Percentiles rank a stretch among this genome's conserved stretches.
Conservation (phyloP, 2,888 invertebrate species). For the Gasteruption jaculator region DNA sequence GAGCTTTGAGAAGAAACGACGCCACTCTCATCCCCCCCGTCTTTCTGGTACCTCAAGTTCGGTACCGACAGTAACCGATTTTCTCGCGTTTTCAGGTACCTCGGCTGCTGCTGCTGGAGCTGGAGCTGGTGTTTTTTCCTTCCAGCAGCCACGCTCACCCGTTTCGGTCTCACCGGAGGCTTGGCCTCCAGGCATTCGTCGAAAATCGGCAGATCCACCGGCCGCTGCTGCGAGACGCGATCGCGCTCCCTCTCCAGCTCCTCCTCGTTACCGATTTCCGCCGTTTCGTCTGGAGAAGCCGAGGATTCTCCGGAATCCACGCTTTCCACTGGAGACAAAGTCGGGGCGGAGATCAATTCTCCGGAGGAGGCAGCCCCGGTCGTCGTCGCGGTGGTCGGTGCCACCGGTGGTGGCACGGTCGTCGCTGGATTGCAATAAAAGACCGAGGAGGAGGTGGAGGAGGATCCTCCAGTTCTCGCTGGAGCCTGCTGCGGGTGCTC, state of each 20-base stretch:
- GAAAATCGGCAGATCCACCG: slow-evolving; percentile 63
- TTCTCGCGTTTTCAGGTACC: slow-evolving; percentile 57
- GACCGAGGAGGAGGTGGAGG: slow-evolving; percentile 23
- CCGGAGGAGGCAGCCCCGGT: too few relatives aligned
- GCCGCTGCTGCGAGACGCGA: slow-evolving; percentile 48
- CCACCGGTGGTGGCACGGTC: slow-evolving; percentile 22
- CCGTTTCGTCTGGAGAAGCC: slow-evolving; percentile 45
- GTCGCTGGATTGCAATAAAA: slow-evolving; percentile 37
- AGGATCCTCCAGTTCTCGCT: slow-evolving; percentile 15
- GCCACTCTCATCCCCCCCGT: slow-evolving; percentile 46
- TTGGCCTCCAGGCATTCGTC: slow-evolving; percentile 53
- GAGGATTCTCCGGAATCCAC: slow-evolving; percentile 45
- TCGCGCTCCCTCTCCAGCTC: slow-evolving; percentile 11
- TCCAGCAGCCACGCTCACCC: too few relatives aligned
- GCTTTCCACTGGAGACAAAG: slow-evolving; percentile 40
- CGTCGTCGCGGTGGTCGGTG: slow-evolving; percentile 29
- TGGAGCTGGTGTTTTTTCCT: too few relatives aligned
- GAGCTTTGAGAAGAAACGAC: slow-evolving; percentile 57
- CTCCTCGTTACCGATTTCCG: slow-evolving; percentile 14
- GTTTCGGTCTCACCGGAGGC: too few relatives aligned
- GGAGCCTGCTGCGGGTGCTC: slow-evolving; percentile 17
- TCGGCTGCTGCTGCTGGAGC: slow-evolving; percentile 53
- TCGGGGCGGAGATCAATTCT: slow-evolving; percentile 27
- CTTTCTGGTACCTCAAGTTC: slow-evolving; percentile 64
- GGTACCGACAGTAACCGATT: slow-evolving; percentile 73